Conservation (phyloP, 2,113 vertebrate species). For the Scatophagus argus region DNA sequence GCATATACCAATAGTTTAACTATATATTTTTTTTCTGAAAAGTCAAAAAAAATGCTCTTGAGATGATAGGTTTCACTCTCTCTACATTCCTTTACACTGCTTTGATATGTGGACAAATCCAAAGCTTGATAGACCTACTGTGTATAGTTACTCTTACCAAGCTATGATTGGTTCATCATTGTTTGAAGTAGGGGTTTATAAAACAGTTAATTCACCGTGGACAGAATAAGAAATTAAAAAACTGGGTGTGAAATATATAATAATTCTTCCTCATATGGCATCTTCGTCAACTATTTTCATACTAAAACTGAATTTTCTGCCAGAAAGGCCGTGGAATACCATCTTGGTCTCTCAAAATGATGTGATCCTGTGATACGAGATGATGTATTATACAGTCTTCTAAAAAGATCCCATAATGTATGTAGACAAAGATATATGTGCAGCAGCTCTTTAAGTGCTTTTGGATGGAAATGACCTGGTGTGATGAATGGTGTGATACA, state of each 20-base stretch:
- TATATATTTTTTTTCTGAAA: not conserved
- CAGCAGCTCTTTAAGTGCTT: slow-evolving; percentile 65
- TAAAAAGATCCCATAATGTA: slow-evolving; percentile 65
- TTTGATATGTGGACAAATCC: not conserved
- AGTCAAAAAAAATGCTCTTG: not conserved
- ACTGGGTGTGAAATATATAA: not conserved
- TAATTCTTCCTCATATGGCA: not conserved
- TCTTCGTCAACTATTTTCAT: not conserved
- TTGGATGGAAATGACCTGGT: slow-evolving; percentile 76
- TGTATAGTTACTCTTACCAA: not conserved
- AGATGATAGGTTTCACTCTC: not conserved
- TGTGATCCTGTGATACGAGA: slow-evolving; percentile 14
- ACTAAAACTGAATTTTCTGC: not conserved
- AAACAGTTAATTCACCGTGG: not conserved
- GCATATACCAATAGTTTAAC: too few relatives aligned
- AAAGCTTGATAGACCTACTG: not conserved
- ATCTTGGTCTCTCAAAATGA: not conserved
- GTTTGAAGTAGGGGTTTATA: not conserved
- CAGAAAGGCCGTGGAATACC: not conserved
- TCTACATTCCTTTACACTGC: not conserved
- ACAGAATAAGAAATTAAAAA: not conserved
- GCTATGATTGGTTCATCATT: not conserved
- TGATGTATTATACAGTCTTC: slow-evolving; percentile 51
- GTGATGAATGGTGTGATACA: slow-evolving; percentile 73
- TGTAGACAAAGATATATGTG: slow-evolving; percentile 65